Percentiles rank a stretch among this genome's conserved stretches.
phyloP scores from a whole-genome alignment of 2,113 vertebrate genomes.

The Protomyctophum bolini region DNA sequence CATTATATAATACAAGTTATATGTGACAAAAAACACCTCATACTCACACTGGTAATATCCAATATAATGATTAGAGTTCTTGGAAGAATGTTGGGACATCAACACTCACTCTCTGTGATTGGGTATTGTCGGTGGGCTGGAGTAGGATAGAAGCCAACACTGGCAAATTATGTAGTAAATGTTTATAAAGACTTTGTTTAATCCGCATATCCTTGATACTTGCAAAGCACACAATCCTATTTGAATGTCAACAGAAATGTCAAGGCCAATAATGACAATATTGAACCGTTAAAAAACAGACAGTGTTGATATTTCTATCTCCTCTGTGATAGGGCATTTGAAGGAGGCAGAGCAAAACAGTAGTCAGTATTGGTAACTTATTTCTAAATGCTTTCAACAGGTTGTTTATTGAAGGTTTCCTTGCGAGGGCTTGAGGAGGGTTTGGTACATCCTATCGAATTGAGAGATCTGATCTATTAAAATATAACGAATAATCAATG shows the following conservation, averaged over 20 bases:
- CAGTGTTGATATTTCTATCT: constrained; percentile 25
- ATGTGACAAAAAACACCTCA: not conserved
- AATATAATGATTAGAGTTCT: not conserved
- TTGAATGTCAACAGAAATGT: not conserved
- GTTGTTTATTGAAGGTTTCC: constrained; percentile 12
- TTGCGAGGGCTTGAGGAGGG: too few relatives aligned
- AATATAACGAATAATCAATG: too few relatives aligned
- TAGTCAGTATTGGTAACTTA: constrained; percentile 64
- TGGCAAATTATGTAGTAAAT: constrained; percentile 17
- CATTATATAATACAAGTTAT: too few relatives aligned
- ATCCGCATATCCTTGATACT: not conserved
- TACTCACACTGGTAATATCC: not conserved
- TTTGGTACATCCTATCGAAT: too few relatives aligned
- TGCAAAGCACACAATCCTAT: constrained; percentile 1
- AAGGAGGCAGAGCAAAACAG: constrained; percentile 45
- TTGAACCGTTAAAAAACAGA: constrained; percentile 38
- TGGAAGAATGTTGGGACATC: not conserved
- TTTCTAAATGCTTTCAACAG: constrained; percentile 59
- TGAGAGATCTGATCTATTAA: too few relatives aligned
- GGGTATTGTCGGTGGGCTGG: not conserved
- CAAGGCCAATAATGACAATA: not conserved
- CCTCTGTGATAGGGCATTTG: constrained; percentile 52
- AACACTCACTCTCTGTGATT: not conserved
- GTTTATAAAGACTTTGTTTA: not conserved
- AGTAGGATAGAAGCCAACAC: not conserved